A percentile compares a stretch with the other conserved stretches of the same genome.
Evolutionary conservation across 2,113 vertebrate species (phyloP).

Genomic region (Stercorarius parasiticus): DNA sequence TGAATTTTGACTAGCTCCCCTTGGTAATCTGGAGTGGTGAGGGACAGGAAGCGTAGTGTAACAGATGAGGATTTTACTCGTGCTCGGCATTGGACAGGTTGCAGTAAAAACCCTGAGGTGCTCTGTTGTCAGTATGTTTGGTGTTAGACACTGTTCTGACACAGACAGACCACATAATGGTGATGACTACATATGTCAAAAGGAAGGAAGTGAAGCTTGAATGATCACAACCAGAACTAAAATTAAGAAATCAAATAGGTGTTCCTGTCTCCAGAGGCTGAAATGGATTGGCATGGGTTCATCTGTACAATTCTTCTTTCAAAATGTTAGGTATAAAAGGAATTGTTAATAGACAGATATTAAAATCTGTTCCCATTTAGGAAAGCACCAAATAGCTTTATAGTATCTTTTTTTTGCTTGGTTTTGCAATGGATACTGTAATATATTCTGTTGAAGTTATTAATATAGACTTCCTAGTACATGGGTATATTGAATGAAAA

Average conservation of each 20-base stretch:
- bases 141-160: neutral
- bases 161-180: neutral
- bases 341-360: neutral
- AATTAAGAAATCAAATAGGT: neutral
- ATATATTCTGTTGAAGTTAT: neutral
- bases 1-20: neutral
- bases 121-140: neutral
- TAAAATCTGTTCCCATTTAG: neutral
- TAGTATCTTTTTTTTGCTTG: neutral
- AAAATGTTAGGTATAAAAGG: neutral
- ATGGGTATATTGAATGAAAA: neutral
- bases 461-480: neutral
- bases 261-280: neutral
- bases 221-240: neutral
- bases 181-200: neutral
- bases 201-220: neutral
- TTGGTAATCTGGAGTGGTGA: neutral
- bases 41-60: neutral
- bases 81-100: neutral
- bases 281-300: neutral
- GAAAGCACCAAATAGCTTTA: neutral
- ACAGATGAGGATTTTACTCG: neutral
- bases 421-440: neutral
- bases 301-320: neutral
- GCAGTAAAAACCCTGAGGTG: neutral